Base-by-base conservation (phyloP, 1,140 invertebrate species). In the Pseudachorutes palmiensis region DNA sequence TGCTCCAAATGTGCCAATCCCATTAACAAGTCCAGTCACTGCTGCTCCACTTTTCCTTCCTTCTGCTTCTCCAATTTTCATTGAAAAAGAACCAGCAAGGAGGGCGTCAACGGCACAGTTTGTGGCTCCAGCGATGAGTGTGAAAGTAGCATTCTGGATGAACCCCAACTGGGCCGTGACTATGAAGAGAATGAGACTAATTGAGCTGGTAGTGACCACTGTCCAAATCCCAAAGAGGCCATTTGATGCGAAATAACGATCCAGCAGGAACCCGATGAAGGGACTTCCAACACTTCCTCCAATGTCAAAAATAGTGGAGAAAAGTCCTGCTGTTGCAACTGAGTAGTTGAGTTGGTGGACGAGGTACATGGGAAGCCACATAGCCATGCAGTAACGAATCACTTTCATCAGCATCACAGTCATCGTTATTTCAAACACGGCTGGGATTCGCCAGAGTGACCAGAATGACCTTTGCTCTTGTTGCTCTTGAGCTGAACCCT, bases 311-410 rank as follows among this genome's bases (percentile, higher is more conserved):
- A 78, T 74, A 16, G 80, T 80, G n/a, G 81, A 81, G 70, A 81
- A 79, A 58, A 82, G 71, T 0, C 82, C 82, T 30, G 81, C 80
- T 68, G 76, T 69, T 48, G 72, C 74, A 70, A 79, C 75, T 0
- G 78, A 75, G 73, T 83, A 82, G 26, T 79, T 72, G 26, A 82
- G 73, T 73, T 79, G 76, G 63, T 82, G 76, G 28, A 79, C 71
- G 1, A 83, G 72, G 73, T 80, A 83, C 75, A 83, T 76, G 1
- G 81, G 82, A 31, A 83, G 72, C 82, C 81, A 83, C 77, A 82
- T 81, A 72, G 81, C 81, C 76, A 83, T 80, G 67, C 78, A 78
- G 72, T 83, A 83, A n/a, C 82, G 78, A 2, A 83, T 81, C 36
- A 81, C 73, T 74, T 83, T 83, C 1, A 83, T 73, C 70, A 80